Conservation (phyloP, 2,797 vertebrate genomes). For the Vipera ursinii region DNA sequence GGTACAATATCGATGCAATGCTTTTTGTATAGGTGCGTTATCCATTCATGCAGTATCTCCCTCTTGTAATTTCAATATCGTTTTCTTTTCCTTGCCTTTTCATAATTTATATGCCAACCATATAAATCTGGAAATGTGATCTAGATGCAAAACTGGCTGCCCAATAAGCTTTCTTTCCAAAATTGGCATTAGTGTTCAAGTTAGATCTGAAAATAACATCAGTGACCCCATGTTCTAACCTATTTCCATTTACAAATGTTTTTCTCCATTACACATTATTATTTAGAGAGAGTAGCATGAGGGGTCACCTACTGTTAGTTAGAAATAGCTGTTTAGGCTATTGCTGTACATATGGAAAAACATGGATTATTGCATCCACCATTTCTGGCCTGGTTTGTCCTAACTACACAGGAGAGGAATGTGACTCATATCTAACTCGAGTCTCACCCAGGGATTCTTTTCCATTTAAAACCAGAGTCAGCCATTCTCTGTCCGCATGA, state of each 20-base stretch:
- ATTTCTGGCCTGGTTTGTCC: conserved; percentile 30
- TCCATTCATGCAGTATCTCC: neutral
- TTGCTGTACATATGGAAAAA: conserved; percentile 20
- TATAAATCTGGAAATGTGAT: neutral
- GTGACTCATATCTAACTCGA: conserved; percentile 36
- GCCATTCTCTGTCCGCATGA: conserved; percentile 41
- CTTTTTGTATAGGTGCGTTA: neutral
- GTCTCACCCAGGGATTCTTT: conserved; percentile 37
- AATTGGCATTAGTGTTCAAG: neutral
- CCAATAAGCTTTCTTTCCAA: neutral
- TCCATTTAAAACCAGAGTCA: conserved; percentile 39
- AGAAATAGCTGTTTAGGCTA: neutral
- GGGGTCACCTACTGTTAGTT: neutral
- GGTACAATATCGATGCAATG: neutral
- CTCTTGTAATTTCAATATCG: neutral
- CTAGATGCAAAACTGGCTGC: neutral
- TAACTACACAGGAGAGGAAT: conserved; percentile 47
- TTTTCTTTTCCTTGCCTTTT: neutral
- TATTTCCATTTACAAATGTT: neutral
- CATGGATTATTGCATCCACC: conserved; percentile 30
- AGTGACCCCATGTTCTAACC: neutral
- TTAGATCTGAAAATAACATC: neutral
- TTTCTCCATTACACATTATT: neutral
- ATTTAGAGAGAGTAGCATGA: neutral
- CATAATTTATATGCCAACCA: neutral